Base-by-base conservation (phyloP, 1,140 invertebrate species). In the Bombus consobrinus region DNA sequence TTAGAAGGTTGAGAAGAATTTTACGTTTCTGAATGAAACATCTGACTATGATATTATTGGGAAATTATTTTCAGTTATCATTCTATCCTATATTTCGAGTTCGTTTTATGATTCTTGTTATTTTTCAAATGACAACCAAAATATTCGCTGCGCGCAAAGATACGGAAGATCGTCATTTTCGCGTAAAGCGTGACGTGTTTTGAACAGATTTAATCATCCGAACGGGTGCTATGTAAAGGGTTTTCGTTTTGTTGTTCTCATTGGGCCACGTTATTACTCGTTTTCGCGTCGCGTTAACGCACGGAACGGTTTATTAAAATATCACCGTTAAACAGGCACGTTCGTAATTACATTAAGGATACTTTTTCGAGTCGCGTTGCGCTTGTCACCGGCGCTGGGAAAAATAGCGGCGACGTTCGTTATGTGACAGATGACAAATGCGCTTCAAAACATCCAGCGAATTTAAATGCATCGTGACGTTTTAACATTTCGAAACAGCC, bases 391-490 rank as follows among this genome's bases (percentile, higher is more conserved):
- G 32, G 6, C 37, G 25, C 53, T 15, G 5, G 75, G 25, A 32
- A 66, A 59, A 59, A 39, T 9, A 37, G 25, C 28, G 75, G 43
- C 34, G 28, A n/a, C 59, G 75, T 78, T 41, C 37, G 75, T 78
- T 78, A 41, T 43, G 53, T 32, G 75, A 78, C 75, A 32, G 59
- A 41, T 59, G 75, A 78, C 59, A 64, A 78, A 64, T 32, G n/a
- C 28, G 37, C 59, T 78, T 6, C 28, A 32, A n/a, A 41, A 39
- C 39, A 78, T 18, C 75, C 32, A 64, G 34, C n/a, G 37, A 64
- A 78, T 78, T 62, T 66, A 64, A 78, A 64, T 64, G 9, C 59
- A 28, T 66, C 57, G 39, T 66, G 47, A 41, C 53, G 37, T 77
- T 78, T 78, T 32, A 64, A 64, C 59, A 78, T 78, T 78, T 62